These are phyloP conservation scores for Ectemnius continuus DNA, from an alignment of 2,888 invertebrate genomes.

Conservation along the genomic window DNA sequence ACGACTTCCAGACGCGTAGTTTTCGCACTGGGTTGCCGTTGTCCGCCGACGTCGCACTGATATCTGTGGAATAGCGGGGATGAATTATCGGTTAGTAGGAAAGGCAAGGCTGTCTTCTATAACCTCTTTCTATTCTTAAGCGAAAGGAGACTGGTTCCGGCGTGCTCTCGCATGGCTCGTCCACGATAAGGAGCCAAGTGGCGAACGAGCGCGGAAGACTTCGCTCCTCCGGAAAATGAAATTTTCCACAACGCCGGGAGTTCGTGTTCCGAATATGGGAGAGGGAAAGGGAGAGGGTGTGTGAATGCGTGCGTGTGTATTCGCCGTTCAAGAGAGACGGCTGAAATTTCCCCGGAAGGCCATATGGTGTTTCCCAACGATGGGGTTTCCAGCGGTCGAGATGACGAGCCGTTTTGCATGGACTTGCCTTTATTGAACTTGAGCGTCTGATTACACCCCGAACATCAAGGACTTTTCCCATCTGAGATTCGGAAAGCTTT, in stretches of 20 bases:
- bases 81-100: constrained; percentile 9
- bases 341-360: too few species aligned
- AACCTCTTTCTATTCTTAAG: not conserved
- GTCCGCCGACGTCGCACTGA: too few species aligned
- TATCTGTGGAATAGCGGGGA: not conserved
- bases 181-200: constrained; percentile 14
- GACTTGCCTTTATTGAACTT: constrained; percentile 2
- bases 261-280: constrained; percentile 7
- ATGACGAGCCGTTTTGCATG: constrained; percentile 7
- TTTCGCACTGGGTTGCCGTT: too few species aligned
- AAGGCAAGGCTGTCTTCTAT: constrained; percentile 2
- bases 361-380: too few species aligned
- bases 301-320: constrained; percentile 18
- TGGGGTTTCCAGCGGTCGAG: constrained; percentile 20
- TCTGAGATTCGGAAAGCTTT: too few species aligned
- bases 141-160: too few species aligned
- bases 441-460: too few species aligned
- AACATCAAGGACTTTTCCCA: too few species aligned
- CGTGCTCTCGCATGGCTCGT: too few species aligned
- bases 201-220: constrained; percentile 6
- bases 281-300: constrained; percentile 7
- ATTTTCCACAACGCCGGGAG: constrained; percentile 43
- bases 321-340: not conserved
- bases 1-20: not conserved
- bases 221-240: constrained; percentile 42